Base-by-base conservation (phyloP, 2,888 invertebrate genomes). In the Cinara cedri region DNA sequence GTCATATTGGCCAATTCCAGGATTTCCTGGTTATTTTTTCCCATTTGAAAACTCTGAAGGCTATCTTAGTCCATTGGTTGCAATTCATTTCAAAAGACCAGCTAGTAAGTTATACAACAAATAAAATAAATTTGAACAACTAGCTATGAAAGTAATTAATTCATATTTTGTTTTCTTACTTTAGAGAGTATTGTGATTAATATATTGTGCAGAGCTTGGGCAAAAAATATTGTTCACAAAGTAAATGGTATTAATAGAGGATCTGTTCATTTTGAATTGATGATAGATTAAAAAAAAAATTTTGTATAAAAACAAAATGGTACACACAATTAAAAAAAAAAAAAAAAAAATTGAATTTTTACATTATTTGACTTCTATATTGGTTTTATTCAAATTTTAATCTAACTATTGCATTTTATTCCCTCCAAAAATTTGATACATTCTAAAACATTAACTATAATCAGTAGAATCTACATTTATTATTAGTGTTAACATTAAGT, bases 181-280 rank as follows among this genome's bases (percentile, higher is more conserved):
- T 21, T 85, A 89, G 90, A 87, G 55, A 88, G 89, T 82, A 86
- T 88, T 57, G 86, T 91, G 82, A 88, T 93, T 83, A 93, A 92
- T 85, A 89, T 96, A 49, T 94, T 95, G 85, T 96, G 96, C 84
- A 90, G 93, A 76, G 93, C 94, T 54, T 96, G 95, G 95, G 95
- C 95, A 34, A 91, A 92, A 85, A 96, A 96, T 86, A 92, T 96
- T 82, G 85, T 87, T 81, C 95, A 95, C 86, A 88, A 87, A 83
- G 87, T 90, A 9, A 86, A 87, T 26, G 87, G 88, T 74, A 92
- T 94, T 83, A 90, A 93, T 82, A 86, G 87, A 83, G 92, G 91
- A 54, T 88, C 89, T 44, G 89, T 90, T 8, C 90, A 90, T 84
- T 91, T 92, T 84, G 90, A 91, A 85, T 84, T 92, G 54, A 86